Evolutionary conservation across 2,888 invertebrate genomes (phyloP).

Genomic region (Parascotia fuliginaria): DNA sequence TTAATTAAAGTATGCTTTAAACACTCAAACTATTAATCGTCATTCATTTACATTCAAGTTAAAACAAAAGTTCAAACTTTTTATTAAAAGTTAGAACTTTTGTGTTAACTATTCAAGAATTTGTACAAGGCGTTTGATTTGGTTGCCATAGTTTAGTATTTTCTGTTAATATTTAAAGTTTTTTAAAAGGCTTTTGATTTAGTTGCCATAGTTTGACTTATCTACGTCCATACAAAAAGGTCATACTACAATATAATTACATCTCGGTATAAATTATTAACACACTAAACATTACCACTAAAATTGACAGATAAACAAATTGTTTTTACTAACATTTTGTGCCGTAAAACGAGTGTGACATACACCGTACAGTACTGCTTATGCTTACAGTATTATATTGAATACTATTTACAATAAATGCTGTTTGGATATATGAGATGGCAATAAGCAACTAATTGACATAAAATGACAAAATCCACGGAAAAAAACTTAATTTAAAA

Average conservation of each 20-base stretch:
- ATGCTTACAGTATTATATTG: conserved; percentile 66
- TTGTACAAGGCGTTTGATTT: too few species aligned
- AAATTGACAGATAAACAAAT: conserved; percentile 83
- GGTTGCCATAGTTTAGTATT: too few species aligned
- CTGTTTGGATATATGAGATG: conserved; percentile 17
- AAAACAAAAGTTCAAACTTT: too few species aligned
- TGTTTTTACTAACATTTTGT: conserved; percentile 81
- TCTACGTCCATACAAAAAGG: conserved; percentile 39
- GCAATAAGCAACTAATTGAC: conserved; percentile 17
- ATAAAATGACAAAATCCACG: neutral
- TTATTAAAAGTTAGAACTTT: too few species aligned
- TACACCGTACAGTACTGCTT: conserved; percentile 79
- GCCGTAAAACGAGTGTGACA: conserved; percentile 84
- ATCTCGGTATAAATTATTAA: conserved; percentile 73
- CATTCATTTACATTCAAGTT: too few species aligned
- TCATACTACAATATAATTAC: conserved; percentile 46
- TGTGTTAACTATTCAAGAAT: too few species aligned
- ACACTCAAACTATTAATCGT: too few species aligned
- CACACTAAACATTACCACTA: conserved; percentile 73
- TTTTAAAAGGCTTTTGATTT: neutral
- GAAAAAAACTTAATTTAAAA: neutral
- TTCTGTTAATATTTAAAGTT: too few species aligned
- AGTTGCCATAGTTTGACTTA: neutral
- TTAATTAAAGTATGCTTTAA: too few species aligned
- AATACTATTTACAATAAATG: conserved; percentile 80